Evolutionary conservation across 2,797 vertebrate genomes (phyloP), one percentile per base, ranked within the genome.

Genomic region (Centroberyx gerrardi): DNA sequence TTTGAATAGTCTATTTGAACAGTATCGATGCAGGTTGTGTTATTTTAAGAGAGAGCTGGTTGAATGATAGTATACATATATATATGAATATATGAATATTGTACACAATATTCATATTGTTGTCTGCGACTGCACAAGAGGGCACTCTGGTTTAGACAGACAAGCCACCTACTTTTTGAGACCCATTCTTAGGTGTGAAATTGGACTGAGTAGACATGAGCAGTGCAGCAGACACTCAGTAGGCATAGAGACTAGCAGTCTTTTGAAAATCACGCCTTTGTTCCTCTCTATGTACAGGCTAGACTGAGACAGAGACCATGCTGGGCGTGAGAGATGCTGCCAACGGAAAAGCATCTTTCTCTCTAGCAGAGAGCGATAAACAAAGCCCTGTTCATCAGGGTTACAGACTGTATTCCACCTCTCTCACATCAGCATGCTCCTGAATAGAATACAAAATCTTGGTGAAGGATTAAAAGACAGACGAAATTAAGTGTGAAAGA

Each of bases 241-340:
- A 58, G 69, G 14, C 68, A 56, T 74, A 22, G 49, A 80, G 27
- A 38, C n/a, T 58, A 3, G 8, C 68, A 29, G 68, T 62, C 68
- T 60, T 88, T 73, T 70, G 55, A 56, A 87, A 90, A 81, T 74
- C 62, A 28, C 29, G 31, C 64, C 80, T 92, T 92, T 91, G 80
- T 91, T 88, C 59, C 52, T 74, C 40, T 85, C 62, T 33, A 52
- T 69, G 70, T 51, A 66, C 52, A 71, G 75, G 60, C 78, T 33
- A 51, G 62, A 66, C 67, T 27, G 42, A 78, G 72, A 83, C 62
- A n/a, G 66, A 69, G 51, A 63, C 53, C 86, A 69, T 22, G 82
- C 87, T 88, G 83, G 17, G 83, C 87, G 76, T 33, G 48, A 74
- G 69, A 84, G 67, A 68, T 78, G 76, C 74, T 62, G 77, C 74